A percentile compares a stretch with the other conserved stretches of the same genome.
Conservation (phyloP, 2,888 invertebrate genomes). For the Acheta domesticus region DNA sequence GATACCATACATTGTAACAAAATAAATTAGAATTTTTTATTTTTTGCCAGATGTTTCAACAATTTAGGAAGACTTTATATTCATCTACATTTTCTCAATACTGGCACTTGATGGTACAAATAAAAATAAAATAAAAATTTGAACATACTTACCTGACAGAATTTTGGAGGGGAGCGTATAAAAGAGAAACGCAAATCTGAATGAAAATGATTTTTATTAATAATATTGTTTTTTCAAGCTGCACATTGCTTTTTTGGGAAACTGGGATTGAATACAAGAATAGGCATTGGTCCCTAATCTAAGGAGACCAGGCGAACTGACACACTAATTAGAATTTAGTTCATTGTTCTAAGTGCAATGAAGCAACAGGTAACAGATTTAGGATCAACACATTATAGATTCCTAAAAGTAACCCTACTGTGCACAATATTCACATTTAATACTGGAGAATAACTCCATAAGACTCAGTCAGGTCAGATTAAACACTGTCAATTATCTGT, state of each 20-base stretch:
- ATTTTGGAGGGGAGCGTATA: no score
- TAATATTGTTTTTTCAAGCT: background rate
- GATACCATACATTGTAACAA: no score
- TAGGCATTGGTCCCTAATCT: background rate
- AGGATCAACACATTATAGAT: slow-evolving; percentile 1
- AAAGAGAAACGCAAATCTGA: background rate
- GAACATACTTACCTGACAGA: no score
- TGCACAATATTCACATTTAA: slow-evolving; percentile 11
- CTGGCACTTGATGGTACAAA: no score
- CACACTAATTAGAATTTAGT: background rate
- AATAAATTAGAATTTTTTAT: no score
- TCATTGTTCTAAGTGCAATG: background rate
- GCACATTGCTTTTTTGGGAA: background rate
- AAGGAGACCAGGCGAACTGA: slow-evolving; percentile 2
- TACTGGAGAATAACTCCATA: background rate
- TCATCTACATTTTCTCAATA: no score
- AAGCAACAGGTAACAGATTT: background rate
- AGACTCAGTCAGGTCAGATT: background rate
- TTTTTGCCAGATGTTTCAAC: no score
- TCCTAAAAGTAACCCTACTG: background rate
- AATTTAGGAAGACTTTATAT: no score
- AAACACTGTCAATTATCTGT: background rate
- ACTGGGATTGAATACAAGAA: background rate
- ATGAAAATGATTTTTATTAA: slow-evolving; percentile 3
- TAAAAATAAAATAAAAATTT: no score